A percentile compares a stretch with the other conserved stretches of the same genome.
Conservation (phyloP, 2,113 vertebrate genomes). For the Propithecus coquereli region DNA sequence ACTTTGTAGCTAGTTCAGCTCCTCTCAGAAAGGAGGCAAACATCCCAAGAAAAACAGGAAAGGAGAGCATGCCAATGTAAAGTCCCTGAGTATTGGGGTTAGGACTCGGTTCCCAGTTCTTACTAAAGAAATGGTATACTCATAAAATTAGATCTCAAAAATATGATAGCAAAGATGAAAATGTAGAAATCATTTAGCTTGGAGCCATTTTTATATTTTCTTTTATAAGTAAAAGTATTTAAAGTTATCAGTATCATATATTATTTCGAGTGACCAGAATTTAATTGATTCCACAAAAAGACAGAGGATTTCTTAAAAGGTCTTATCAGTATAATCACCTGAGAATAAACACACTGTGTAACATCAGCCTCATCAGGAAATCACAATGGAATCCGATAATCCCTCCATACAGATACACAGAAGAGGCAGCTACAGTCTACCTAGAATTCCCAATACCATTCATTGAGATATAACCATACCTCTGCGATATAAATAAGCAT, state of each 20-base stretch:
- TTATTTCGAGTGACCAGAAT: not conserved
- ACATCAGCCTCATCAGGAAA: not conserved
- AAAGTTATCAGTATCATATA: not conserved
- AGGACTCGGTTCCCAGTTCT: not conserved
- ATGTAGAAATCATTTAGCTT: not conserved
- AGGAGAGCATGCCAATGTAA: not conserved
- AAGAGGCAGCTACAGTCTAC: not conserved
- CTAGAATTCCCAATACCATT: not conserved
- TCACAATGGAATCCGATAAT: not conserved
- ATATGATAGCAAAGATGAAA: not conserved
- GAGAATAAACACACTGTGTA: not conserved
- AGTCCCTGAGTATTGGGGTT: not conserved
- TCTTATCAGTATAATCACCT: not conserved
- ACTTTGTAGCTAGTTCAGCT: not conserved
- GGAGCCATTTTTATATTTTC: not conserved
- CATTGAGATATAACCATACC: not conserved
- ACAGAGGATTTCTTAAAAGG: not conserved
- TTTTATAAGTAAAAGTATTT: not conserved
- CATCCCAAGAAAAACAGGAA: not conserved
- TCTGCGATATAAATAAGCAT: not conserved
- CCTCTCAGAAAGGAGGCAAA: not conserved
- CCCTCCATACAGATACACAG: not conserved
- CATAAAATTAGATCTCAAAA: not conserved
- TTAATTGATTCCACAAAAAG: not conserved
- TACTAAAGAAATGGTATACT: not conserved